These are phyloP conservation scores for Cantharis lateralis DNA, from an alignment of 2,888 invertebrate species.

Conservation along the genomic window DNA sequence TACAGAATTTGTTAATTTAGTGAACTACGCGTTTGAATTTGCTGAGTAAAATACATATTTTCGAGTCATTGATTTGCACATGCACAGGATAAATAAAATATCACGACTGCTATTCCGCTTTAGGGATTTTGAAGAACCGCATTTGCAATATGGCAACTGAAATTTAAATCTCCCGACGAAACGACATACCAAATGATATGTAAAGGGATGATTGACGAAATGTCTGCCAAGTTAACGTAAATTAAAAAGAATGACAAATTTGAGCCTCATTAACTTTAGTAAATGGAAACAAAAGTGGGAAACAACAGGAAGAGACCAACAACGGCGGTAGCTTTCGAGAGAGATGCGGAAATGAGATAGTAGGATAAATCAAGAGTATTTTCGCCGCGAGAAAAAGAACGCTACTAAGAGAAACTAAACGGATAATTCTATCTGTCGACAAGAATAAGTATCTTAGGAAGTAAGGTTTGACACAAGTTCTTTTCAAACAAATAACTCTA, in stretches of 20 bases:
- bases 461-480: constrained; percentile 21
- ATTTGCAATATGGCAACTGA: constrained; percentile 49
- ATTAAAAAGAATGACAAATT: constrained; percentile 40
- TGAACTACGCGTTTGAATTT: constrained; percentile 43
- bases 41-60: constrained; percentile 45
- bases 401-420: constrained; percentile 38
- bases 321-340: constrained; percentile 35
- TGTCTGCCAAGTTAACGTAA: constrained; percentile 33
- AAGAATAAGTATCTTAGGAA: constrained; percentile 35
- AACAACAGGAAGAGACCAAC: constrained; percentile 38
- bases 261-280: constrained; percentile 35
- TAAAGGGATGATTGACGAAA: constrained; percentile 40
- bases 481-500: constrained; percentile 27
- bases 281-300: constrained; percentile 33
- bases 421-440: constrained; percentile 40
- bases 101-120: constrained; percentile 50
- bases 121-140: constrained; percentile 50
- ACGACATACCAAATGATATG: constrained; percentile 43
- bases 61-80: constrained; percentile 52
- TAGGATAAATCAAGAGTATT: constrained; percentile 38
- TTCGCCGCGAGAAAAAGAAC: constrained; percentile 39
- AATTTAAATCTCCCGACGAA: constrained; percentile 43
- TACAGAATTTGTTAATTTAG: constrained; percentile 47
- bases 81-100: constrained; percentile 53
- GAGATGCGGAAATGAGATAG: constrained; percentile 42